Conservation (phyloP, 2,888 invertebrate genomes). For the Agonopterix alstromeriana region DNA sequence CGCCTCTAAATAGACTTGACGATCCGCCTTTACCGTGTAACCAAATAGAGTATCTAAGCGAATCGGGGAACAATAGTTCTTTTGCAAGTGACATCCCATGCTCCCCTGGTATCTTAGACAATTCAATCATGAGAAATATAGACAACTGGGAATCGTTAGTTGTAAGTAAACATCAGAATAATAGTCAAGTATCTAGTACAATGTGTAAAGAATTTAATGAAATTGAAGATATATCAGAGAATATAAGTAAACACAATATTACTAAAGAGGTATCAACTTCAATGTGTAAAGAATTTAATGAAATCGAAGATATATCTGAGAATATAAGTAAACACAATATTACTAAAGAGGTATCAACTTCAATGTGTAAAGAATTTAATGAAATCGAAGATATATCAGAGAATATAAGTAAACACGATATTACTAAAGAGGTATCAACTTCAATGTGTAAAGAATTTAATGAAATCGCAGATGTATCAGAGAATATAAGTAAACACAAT, state of each 20-base stretch:
- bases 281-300: too few relatives aligned
- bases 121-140: constrained; percentile 22
- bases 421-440: constrained; percentile 3
- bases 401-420: neutral
- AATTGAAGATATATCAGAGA: neutral
- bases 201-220: too few relatives aligned
- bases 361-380: too few relatives aligned
- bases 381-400: too few relatives aligned
- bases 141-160: constrained; percentile 42
- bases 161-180: constrained; percentile 16
- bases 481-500: neutral
- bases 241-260: constrained; percentile 6
- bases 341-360: constrained; percentile 11
- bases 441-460: constrained; percentile 1
- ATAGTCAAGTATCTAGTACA: too few relatives aligned
- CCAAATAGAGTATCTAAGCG: constrained; percentile 57
- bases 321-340: constrained; percentile 14
- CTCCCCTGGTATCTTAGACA: constrained; percentile 38
- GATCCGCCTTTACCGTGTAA: constrained; percentile 63
- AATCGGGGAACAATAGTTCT: constrained; percentile 40
- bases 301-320: neutral
- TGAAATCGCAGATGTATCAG: too few relatives aligned
- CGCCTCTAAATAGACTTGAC: constrained; percentile 31
- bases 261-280: too few relatives aligned
- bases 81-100: constrained; percentile 34